Conservation (phyloP, 2,888 invertebrate species). For the Dicyrtoma fusca region DNA sequence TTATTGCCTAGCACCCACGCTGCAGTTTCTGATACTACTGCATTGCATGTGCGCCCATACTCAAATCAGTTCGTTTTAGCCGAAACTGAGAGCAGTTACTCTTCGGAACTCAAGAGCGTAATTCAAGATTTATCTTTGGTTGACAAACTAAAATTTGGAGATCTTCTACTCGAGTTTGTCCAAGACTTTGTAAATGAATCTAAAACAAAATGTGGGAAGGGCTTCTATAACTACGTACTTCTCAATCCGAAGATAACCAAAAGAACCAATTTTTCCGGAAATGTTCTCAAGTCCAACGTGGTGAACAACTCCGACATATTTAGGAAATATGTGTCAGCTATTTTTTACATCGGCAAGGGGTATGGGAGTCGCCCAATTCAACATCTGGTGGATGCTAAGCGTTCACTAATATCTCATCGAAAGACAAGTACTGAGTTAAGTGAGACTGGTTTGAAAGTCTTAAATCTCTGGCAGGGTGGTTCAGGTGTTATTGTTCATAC, state of each 20-base stretch:
- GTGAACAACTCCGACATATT: slow-evolving; percentile 64
- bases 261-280: slow-evolving; percentile 52
- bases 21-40: too few species aligned
- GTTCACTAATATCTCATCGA: not conserved
- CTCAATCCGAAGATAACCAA: slow-evolving; percentile 76
- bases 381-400: slow-evolving; percentile 66
- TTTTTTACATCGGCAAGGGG: slow-evolving; percentile 97
- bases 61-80: slow-evolving; percentile 7
- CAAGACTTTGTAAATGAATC: slow-evolving; percentile 37
- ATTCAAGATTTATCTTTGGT: slow-evolving; percentile 21
- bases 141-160: slow-evolving; percentile 25
- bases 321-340: slow-evolving; percentile 76
- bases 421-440: slow-evolving; percentile 56
- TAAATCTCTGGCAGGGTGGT: slow-evolving; percentile 82
- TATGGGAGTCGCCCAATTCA: slow-evolving; percentile 84
- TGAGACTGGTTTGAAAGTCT: slow-evolving; percentile 75
- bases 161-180: slow-evolving; percentile 44
- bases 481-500: slow-evolving; percentile 88
- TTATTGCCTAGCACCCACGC: too few species aligned
- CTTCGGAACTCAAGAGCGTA: slow-evolving; percentile 14
- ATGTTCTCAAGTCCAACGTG: slow-evolving; percentile 48
- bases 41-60: slow-evolving; percentile 14
- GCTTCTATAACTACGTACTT: slow-evolving; percentile 86
- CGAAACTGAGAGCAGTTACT: slow-evolving; percentile 23
- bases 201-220: slow-evolving; percentile 72